Percentiles rank a stretch among this genome's conserved stretches.
Conservation (phyloP, 1,140 invertebrate species). For the Episyrphus balteatus region DNA sequence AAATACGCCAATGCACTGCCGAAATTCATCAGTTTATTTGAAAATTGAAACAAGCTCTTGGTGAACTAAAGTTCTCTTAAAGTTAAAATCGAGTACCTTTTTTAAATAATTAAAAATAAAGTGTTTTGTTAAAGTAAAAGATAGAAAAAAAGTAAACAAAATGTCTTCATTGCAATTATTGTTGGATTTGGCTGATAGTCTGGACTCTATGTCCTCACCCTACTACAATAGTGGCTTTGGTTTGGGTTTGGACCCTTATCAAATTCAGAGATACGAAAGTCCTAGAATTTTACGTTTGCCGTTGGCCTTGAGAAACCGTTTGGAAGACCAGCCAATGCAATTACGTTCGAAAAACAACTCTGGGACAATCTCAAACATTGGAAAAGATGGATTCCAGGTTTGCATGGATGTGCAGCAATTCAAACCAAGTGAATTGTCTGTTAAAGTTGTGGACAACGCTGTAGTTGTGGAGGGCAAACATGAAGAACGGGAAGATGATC, state of each 20-base stretch:
- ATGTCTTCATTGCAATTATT: constrained; percentile 27
- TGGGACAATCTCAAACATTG: constrained; percentile 16
- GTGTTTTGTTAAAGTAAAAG: too few species aligned
- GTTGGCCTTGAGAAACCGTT: not conserved
- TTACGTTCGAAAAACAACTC: not conserved
- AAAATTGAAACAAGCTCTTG: too few species aligned
- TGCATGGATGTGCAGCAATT: constrained; percentile 78
- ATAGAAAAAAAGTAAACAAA: not conserved
- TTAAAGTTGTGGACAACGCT: constrained; percentile 63
- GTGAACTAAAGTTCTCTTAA: too few species aligned
- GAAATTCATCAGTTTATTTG: too few species aligned
- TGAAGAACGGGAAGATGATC: constrained; percentile 62
- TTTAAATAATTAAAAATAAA: too few species aligned
- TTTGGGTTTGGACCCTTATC: constrained; percentile 17
- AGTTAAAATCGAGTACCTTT: too few species aligned
- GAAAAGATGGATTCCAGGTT: constrained; percentile 54
- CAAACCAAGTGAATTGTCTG: constrained; percentile 67
- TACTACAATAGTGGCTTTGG: constrained; percentile 1
- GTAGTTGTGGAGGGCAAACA: constrained; percentile 62
- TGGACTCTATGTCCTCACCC: constrained; percentile 16
- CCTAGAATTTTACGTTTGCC: constrained; percentile 12
- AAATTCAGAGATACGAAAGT: constrained; percentile 12
- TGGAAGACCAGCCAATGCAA: constrained; percentile 11
- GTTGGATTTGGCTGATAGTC: constrained; percentile 25
- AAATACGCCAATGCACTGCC: too few species aligned